Evolutionary conservation across 2,113 vertebrate genomes (phyloP), one percentile per base, ranked within the genome.

Genomic region (Dolichallabes microphthalmus): DNA sequence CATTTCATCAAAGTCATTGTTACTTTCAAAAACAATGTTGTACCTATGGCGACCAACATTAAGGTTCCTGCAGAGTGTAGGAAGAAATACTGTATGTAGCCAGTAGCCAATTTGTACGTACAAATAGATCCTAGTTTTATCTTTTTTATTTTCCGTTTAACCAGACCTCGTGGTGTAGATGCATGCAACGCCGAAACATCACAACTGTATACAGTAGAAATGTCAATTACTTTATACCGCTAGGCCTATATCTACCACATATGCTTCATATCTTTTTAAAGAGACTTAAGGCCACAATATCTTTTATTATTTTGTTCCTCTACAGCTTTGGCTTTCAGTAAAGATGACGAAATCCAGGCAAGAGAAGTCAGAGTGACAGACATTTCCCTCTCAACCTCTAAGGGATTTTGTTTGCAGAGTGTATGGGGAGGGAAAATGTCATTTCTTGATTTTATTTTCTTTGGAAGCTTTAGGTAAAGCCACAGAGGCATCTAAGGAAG

Each of bases 381-480:
- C 76, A 27, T 32, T 60, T 60, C 57, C 22, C 55, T 61, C 30
- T 80, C 77, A 61, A 25, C 22, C 78, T 80, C 58, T 7, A 50
- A 63, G 32, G 78, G 22, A 63, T 63, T 45, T 50, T 63, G 58
- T 80, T 80, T 63, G 58, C 57, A 80, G 57, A 80, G 12, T 63
- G 22, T 17, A 45, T 45, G 45, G 45, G 20, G 8, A 45, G 5
- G 8, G 14, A 0, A 11, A 60, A 10, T 12, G 30, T 22, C 45
- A 12, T n/a, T 80, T 61, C 32, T 63, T n/a, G 22, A 61, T 63
- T 63, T 63, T 14, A 63, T 39, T 80, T 22, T 39, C 32, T 80
- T 25, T 35, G 14, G 15, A 15, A 30, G 52, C 75, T 77, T 77
- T 57, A 39, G 57, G 32, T 61, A 61, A 80, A 60, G 55, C 55